Base-by-base conservation (phyloP, 2,888 invertebrate species). In the Fissipunctia ypsillon region DNA sequence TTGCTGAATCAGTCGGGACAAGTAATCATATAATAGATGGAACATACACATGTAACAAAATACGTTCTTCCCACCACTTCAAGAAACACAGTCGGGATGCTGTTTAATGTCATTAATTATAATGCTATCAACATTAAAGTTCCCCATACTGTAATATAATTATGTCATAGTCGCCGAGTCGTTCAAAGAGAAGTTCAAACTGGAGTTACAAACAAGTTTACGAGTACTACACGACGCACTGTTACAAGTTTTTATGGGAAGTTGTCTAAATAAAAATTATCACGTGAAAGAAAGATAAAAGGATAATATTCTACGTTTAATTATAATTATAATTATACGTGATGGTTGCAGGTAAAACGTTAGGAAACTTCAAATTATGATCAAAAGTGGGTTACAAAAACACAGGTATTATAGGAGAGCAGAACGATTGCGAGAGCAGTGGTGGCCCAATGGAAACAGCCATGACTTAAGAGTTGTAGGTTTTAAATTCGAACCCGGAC, bases 121-220 rank as follows among this genome's bases (percentile, higher is more conserved):
- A 63, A 63, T 22, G 28, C 43, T 35, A 50, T 3, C 12, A 45
- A 52, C 61, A 45, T 45, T 63, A 57, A 63, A 63, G 61, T 79
- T 72, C 6, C 19, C n/a, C 14, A 41, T 22, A 25, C 41, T 38
- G 48, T 43, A 50, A 65, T 6, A 31, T 74, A n/a, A 48, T n/a
- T 75, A 76, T 28, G 43, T 66, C 59, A n/a, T 22, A 31, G 25
- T 48, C 16, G 22, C 22, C 7, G 38, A 48, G 79, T 63, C 45
- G 80, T 52, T 64, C 25, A 48, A 54, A 70, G 67, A 48, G 65
- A 38, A 16, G 59, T 22, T 25, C 35, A 61, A 84, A 84, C 72
- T 28, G 6, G 38, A 73, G 59, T 71, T 73, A 54, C 35, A 0
- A 61, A 43, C 16, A 70, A 81, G 54, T 75, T 81, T 60, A 25